A percentile compares a stretch with the other conserved stretches of the same genome.
These are phyloP conservation scores for Telmatochromis sp. DNA, from an alignment of 2,113 vertebrate genomes.

Conservation along the genomic window DNA sequence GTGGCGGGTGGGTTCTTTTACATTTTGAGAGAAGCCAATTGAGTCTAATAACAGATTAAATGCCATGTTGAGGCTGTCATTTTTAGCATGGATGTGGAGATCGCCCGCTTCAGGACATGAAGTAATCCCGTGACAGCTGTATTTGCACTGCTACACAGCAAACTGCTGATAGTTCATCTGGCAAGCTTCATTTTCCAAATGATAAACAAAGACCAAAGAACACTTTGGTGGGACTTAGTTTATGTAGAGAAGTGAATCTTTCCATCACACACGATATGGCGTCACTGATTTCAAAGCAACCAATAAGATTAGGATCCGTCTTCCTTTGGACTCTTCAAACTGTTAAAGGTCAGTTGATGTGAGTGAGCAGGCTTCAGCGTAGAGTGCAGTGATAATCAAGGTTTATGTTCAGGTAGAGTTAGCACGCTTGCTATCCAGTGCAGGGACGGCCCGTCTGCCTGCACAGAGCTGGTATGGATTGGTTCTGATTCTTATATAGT, in stretches of 20 bases:
- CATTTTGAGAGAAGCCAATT: rapidly evolving
- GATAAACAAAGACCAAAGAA: background rate
- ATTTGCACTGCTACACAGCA: background rate
- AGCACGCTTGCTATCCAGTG: background rate
- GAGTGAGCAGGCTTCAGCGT: background rate
- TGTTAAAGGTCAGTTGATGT: background rate
- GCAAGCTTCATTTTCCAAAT: background rate
- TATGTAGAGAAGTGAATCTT: background rate
- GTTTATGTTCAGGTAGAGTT: background rate
- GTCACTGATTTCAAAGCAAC: background rate
- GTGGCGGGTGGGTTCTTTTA: background rate
- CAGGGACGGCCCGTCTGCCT: background rate
- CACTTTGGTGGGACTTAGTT: background rate
- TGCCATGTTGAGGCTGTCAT: background rate
- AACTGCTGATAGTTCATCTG: background rate
- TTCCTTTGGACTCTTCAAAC: background rate
- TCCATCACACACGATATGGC: background rate
- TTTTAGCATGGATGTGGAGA: background rate
- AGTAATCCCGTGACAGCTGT: background rate
- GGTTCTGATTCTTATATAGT: background rate
- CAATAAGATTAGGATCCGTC: background rate
- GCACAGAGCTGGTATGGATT: background rate
- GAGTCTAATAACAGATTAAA: background rate
- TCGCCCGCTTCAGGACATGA: background rate
- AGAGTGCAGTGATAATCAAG: background rate